Evolutionary conservation across 2,888 invertebrate species (phyloP).

Genomic region (Geophilus truncorum): DNA sequence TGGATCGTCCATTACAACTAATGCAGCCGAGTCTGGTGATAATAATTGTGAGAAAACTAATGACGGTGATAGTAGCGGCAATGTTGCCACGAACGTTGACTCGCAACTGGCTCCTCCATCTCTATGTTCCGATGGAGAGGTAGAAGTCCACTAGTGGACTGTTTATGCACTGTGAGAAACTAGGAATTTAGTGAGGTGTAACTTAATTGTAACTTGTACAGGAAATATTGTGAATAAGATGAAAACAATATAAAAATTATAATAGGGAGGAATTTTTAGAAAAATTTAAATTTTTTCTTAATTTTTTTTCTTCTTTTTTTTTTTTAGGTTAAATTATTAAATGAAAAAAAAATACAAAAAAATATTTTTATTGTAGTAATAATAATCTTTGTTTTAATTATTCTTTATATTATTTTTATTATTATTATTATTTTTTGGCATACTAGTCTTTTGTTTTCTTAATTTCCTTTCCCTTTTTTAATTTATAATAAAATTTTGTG

Average conservation of each 20-base stretch:
- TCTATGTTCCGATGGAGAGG: background rate
- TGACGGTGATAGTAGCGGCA: background rate
- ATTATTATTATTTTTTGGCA: background rate
- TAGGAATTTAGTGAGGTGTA: slow-evolving; percentile 23
- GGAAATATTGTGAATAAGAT: slow-evolving; percentile 27
- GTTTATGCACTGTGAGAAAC: background rate
- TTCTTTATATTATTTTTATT: background rate
- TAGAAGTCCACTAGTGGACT: background rate
- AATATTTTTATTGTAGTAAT: background rate
- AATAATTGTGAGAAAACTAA: background rate
- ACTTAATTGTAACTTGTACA: slow-evolving; percentile 22
- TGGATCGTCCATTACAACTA: background rate
- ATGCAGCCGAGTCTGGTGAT: background rate
- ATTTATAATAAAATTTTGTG: background rate
- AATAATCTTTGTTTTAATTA: background rate
- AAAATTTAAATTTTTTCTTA: background rate
- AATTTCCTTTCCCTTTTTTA: background rate
- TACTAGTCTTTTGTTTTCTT: background rate
- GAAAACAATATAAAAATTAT: slow-evolving; percentile 13
- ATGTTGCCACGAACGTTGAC: background rate
- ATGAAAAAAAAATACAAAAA: background rate
- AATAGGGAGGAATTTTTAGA: slow-evolving; percentile 17
- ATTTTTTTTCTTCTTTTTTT: background rate
- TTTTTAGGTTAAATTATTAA: background rate
- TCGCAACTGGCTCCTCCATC: background rate